Evolutionary conservation across 2,888 invertebrate genomes (phyloP), one percentile per base, ranked within the genome.

Genomic region (Limnephilus rhombicus): DNA sequence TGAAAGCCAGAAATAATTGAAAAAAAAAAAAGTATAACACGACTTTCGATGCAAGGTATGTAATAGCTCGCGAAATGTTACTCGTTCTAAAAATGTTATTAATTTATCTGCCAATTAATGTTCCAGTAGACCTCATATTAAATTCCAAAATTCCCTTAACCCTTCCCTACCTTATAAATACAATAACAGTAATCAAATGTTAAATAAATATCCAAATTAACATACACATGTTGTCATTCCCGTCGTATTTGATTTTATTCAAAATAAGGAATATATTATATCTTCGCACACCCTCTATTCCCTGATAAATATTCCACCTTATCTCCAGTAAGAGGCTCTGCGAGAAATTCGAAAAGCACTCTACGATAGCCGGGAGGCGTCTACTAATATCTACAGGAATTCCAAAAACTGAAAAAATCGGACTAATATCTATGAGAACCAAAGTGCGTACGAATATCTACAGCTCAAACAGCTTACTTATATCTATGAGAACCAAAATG

Each of bases 201-300:
- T 68, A 68, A 68, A 68, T 68, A 68, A 68, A 68, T 68, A 18
- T 68, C 68, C 0, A 68, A 85, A 85, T 41, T 45, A 41, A 24
- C 41, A 37, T 29, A 45, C 45, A 86, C 15, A 11, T 86, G n/a
- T 86, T 24, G 13, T 24, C n/a, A 49, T 49, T 86, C 86, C n/a
- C 86, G 49, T 45, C 29, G 24, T 11, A 29, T 41, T 45, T 41
- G 41, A 24, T 45, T 86, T 45, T 86, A 45, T 45, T 86, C 86
- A 45, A 45, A 86, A 86, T 86, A n/a, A 29, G n/a, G 85, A 85
- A 45, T 85, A n/a, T 11, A 86, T 86, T 86, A 86, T 24, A 45
- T 45, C 45, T 49, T 49, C 15, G 49, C 86, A 49, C 86, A 45
- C 24, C 49, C 45, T 86, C 4, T 37, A 86, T 86, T 45, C 49